Percentiles rank a stretch among this genome's conserved stretches.
phyloP scores from a whole-genome alignment of 2,888 invertebrate genomes.

The Trissolcus brochymenae region DNA sequence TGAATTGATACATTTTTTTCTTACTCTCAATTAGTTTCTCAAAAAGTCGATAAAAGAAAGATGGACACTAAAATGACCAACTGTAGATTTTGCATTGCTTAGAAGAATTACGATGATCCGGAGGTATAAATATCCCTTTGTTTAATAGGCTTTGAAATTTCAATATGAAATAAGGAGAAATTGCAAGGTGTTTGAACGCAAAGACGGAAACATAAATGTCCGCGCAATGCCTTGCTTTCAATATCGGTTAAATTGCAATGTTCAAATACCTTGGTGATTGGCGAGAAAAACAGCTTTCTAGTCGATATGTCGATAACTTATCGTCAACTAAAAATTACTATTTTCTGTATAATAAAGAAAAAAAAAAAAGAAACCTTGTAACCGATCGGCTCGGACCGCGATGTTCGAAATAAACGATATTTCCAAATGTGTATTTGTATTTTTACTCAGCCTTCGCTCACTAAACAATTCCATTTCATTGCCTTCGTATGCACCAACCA shows the following conservation, averaged over 20 bases:
- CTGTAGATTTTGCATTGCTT: constrained; percentile 1
- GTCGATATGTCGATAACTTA: constrained; percentile 57
- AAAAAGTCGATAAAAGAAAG: too few relatives aligned
- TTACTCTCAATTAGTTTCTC: too few relatives aligned
- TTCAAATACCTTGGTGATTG: constrained; percentile 34
- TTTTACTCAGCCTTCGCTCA: constrained; percentile 25
- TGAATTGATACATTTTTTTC: not conserved
- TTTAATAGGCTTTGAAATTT: constrained; percentile 40
- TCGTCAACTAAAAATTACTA: constrained; percentile 57
- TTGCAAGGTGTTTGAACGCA: constrained; percentile 49
- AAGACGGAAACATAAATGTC: constrained; percentile 32
- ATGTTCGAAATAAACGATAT: constrained; percentile 54
- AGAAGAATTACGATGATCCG: constrained; percentile 16
- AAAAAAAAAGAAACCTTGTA: constrained; percentile 30
- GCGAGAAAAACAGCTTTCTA: constrained; percentile 51
- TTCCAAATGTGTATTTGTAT: constrained; percentile 46
- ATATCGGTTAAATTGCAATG: constrained; percentile 37
- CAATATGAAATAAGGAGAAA: constrained; percentile 42
- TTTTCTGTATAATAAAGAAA: constrained; percentile 57
- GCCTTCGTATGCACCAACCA: too few relatives aligned
- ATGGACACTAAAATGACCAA: constrained; percentile 18
- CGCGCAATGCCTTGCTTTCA: constrained; percentile 40
- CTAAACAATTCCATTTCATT: constrained; percentile 13
- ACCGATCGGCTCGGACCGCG: constrained; percentile 46
- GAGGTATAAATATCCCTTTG: constrained; percentile 46